phyloP scores from a whole-genome alignment of 2,888 invertebrate genomes.

The Cordilura impudica region DNA sequence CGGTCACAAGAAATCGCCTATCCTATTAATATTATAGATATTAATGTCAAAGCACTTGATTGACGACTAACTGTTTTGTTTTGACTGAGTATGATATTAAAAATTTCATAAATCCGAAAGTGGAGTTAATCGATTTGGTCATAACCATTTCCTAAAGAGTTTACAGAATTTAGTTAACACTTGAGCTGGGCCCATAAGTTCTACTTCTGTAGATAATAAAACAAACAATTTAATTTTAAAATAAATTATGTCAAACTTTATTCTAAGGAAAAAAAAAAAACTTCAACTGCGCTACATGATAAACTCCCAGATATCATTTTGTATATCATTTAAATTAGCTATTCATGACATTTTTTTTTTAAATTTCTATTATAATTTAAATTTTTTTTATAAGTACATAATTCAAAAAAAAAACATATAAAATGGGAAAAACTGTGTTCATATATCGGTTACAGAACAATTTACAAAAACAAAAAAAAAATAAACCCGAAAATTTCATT shows the following conservation, averaged over 20 bases:
- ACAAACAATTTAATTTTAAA: background rate
- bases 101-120: too few species aligned
- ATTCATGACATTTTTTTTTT: slow-evolving; percentile 22
- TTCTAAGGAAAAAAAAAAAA: background rate
- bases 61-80: too few species aligned
- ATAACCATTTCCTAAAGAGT: too few species aligned
- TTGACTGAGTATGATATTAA: too few species aligned
- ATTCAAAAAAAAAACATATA: slow-evolving; percentile 30
- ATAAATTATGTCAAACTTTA: background rate
- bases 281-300: slow-evolving; percentile 55
- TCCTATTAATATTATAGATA: too few species aligned
- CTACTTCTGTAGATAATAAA: too few species aligned
- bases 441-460: slow-evolving; percentile 56
- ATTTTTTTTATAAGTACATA: slow-evolving; percentile 20
- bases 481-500: background rate
- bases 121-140: too few species aligned
- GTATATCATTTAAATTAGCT: slow-evolving; percentile 56
- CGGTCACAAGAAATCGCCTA: too few species aligned
- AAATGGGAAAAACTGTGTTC: slow-evolving; percentile 49
- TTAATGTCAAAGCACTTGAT: too few species aligned
- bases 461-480: slow-evolving; percentile 36
- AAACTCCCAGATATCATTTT: slow-evolving; percentile 56
- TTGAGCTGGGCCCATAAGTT: too few species aligned
- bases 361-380: slow-evolving; percentile 30
- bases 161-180: too few species aligned